These are phyloP conservation scores for Orycteropus afer DNA, from an alignment of 2,113 vertebrate genomes.

Conservation along the genomic window DNA sequence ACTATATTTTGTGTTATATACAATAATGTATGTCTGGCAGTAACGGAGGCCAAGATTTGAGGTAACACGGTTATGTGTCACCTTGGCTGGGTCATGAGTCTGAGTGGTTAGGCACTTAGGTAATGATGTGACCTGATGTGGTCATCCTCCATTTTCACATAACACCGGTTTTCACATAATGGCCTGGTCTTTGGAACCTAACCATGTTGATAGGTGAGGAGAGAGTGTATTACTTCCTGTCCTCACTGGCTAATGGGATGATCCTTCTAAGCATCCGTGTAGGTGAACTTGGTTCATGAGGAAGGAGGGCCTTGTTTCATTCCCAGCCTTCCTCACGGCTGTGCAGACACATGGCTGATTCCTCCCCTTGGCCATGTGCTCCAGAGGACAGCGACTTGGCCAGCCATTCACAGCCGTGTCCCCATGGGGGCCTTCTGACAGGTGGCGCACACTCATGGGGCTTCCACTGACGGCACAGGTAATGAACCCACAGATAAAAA, in stretches of 20 bases:
- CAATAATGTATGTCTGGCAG: too few species aligned
- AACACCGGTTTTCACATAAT: too few species aligned
- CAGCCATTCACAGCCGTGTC: neutral
- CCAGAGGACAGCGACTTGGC: neutral
- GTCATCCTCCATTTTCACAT: too few species aligned
- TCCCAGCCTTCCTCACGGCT: neutral
- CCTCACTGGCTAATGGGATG: neutral
- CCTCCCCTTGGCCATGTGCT: neutral
- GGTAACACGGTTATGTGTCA: too few species aligned
- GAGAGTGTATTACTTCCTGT: too few species aligned
- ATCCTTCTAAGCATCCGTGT: neutral
- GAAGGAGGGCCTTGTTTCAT: neutral
- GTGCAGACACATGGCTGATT: neutral
- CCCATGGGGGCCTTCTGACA: neutral
- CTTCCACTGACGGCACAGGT: neutral
- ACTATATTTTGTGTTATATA: too few species aligned
- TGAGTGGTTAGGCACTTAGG: too few species aligned
- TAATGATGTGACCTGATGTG: too few species aligned
- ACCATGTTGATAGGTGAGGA: too few species aligned
- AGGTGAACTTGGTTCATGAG: neutral
- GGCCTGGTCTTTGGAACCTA: too few species aligned
- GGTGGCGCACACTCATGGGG: neutral
- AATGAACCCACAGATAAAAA: neutral
- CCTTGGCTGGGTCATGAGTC: too few species aligned
- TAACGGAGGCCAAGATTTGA: too few species aligned